Percentiles rank a stretch among this genome's conserved stretches.
These are phyloP conservation scores for Nasonia giraulti DNA, from an alignment of 1,140 invertebrate genomes.

Conservation along the genomic window DNA sequence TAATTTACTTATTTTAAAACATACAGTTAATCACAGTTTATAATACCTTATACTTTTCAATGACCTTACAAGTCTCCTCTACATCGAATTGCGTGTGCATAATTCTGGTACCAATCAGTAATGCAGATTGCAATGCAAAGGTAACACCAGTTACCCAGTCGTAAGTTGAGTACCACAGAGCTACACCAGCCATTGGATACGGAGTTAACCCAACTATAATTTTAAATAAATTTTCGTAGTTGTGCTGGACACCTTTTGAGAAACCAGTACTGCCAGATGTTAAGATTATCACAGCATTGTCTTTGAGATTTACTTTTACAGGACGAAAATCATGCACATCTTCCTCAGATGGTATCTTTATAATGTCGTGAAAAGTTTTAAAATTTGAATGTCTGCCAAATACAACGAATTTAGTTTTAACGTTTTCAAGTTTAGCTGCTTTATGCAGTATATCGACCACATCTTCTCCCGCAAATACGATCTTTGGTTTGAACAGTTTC, in stretches of 20 bases:
- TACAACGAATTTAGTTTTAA: conserved; percentile 26
- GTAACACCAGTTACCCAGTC: conserved; percentile 50
- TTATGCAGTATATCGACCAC: background rate
- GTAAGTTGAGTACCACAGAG: conserved; percentile 23
- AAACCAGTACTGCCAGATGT: conserved; percentile 34
- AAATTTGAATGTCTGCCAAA: background rate
- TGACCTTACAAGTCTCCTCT: conserved; percentile 49
- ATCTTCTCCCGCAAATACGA: conserved; percentile 31
- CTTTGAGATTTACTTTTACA: conserved; percentile 12
- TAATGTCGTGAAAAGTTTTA: conserved; percentile 25
- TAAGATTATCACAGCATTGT: conserved; percentile 17
- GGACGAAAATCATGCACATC: conserved; percentile 31
- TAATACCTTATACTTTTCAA: conserved; percentile 58
- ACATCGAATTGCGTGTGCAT: conserved; percentile 45
- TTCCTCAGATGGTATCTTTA: background rate
- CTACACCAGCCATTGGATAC: background rate
- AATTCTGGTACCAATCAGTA: conserved; percentile 16
- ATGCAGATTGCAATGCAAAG: background rate
- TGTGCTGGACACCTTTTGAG: conserved; percentile 16
- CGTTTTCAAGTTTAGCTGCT: conserved; percentile 18
- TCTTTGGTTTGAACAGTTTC: conserved; percentile 29
- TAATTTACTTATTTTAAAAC: too few relatives aligned
- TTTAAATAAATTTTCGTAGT: conserved; percentile 13
- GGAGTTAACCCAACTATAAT: background rate
- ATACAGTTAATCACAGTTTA: too few relatives aligned